A percentile compares a stretch with the other conserved stretches of the same genome.
These are phyloP conservation scores for Masnerella sp. DNA, from an alignment of 2,888 invertebrate genomes.

Conservation along the genomic window DNA sequence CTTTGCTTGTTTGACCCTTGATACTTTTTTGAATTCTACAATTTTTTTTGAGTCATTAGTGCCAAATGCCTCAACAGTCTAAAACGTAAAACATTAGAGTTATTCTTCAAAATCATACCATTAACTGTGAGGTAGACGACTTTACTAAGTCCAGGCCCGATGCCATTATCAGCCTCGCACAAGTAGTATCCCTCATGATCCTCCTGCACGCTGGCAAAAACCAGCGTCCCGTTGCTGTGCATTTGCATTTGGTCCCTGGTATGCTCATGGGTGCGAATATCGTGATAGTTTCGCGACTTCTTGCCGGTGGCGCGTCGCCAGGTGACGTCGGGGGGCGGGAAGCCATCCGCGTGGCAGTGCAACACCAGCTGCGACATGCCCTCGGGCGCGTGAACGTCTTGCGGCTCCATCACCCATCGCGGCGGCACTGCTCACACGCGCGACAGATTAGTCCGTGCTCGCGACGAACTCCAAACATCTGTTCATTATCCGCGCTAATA, in stretches of 20 bases:
- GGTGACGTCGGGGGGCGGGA: conserved; percentile 91
- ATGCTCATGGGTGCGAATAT: conserved; percentile 74
- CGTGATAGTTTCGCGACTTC: conserved; percentile 74
- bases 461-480: conserved; percentile 44
- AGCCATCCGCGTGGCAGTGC: conserved; percentile 94
- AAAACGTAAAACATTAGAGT: too few relatives aligned
- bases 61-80: too few relatives aligned
- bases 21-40: too few relatives aligned
- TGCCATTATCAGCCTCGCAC: conserved; percentile 95
- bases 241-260: conserved; percentile 73
- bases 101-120: conserved; percentile 79
- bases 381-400: conserved; percentile 82
- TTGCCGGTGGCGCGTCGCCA: conserved; percentile 93
- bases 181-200: conserved; percentile 94
- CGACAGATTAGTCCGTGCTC: conserved; percentile 11
- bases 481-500: conserved; percentile 30
- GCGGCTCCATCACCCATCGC: conserved; percentile 92
- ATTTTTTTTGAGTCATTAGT: too few relatives aligned
- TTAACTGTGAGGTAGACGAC: conserved; percentile 93
- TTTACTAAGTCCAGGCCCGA: conserved; percentile 94
- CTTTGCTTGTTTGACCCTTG: too few relatives aligned
- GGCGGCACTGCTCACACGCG: conserved; percentile 85
- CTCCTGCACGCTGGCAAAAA: conserved; percentile 89
- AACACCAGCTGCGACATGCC: conserved; percentile 80
- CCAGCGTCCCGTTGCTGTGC: conserved; percentile 89